A percentile compares a stretch with the other conserved stretches of the same genome.
phyloP scores from a whole-genome alignment of 1,140 invertebrate species.

The Phymorhynchus buccinoides region DNA sequence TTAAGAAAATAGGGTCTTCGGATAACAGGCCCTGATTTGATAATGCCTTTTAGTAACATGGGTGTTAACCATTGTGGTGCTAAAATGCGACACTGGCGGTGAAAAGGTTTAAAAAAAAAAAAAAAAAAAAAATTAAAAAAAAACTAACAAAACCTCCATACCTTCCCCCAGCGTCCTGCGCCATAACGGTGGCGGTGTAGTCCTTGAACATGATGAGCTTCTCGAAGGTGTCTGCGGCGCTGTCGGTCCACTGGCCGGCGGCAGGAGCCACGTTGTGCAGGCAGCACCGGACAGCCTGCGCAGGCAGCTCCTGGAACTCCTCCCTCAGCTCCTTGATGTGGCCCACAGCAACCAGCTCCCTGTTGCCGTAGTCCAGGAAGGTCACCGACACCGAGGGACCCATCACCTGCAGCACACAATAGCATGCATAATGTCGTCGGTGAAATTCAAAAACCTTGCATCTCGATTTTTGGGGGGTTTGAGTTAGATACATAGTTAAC shows the following conservation, averaged over 20 bases:
- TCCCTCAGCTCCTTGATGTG: slow-evolving; percentile 53
- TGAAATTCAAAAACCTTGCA: too few species aligned
- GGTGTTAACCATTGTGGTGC: too few species aligned
- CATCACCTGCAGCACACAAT: background rate
- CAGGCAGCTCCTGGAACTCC: slow-evolving; percentile 73
- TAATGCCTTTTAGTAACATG: too few species aligned
- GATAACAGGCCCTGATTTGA: too few species aligned
- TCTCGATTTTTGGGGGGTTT: too few species aligned
- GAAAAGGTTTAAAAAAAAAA: background rate
- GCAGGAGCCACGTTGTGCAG: slow-evolving; percentile 43
- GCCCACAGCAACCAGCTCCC: slow-evolving; percentile 51
- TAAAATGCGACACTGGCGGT: background rate
- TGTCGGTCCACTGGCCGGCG: slow-evolving; percentile 50
- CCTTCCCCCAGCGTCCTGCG: slow-evolving; percentile 14
- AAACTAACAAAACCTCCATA: background rate
- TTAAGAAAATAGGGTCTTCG: too few species aligned
- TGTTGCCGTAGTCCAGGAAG: slow-evolving; percentile 78
- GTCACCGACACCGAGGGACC: slow-evolving; percentile 73
- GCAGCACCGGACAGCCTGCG: slow-evolving; percentile 61
- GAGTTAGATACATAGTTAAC: too few species aligned
- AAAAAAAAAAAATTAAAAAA: background rate
- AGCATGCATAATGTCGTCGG: too few species aligned
- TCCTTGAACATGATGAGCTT: slow-evolving; percentile 57
- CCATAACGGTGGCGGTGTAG: slow-evolving; percentile 37
- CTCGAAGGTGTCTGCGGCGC: slow-evolving; percentile 57